Evolutionary conservation across 2,797 vertebrate genomes (phyloP).

Genomic region (Bufotes viridis): DNA sequence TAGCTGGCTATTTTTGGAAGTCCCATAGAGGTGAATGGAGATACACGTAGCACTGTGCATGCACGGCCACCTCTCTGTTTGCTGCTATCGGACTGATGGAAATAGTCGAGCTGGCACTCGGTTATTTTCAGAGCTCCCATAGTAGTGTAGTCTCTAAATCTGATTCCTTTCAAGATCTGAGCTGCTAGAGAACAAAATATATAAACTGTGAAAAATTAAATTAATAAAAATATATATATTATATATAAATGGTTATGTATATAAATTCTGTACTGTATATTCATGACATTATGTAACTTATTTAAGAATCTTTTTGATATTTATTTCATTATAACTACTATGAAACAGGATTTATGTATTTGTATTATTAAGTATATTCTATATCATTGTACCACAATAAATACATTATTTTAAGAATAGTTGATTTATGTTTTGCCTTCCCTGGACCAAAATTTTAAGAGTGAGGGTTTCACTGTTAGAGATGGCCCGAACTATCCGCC

Average conservation of each 20-base stretch:
- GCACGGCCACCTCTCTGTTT: too few relatives aligned
- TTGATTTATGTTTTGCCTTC: not conserved
- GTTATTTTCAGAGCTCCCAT: too few relatives aligned
- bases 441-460: not conserved
- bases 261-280: not conserved
- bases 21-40: too few relatives aligned
- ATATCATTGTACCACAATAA: not conserved
- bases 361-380: not conserved
- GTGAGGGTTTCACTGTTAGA: too few relatives aligned
- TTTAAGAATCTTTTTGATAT: not conserved
- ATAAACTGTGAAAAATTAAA: not conserved
- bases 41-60: too few relatives aligned
- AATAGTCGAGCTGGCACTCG: too few relatives aligned
- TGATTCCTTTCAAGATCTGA: not conserved
- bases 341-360: not conserved
- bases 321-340: conserved; percentile 12
- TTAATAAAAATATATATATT: too few relatives aligned
- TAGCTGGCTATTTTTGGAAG: too few relatives aligned
- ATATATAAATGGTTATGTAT: too few relatives aligned
- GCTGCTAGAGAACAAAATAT: not conserved
- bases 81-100: too few relatives aligned
- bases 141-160: not conserved
- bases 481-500: too few relatives aligned
- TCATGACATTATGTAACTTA: not conserved
- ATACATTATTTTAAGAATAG: not conserved